Evolutionary conservation across 2,888 invertebrate genomes (phyloP).

Genomic region (Lysandra coridon): DNA sequence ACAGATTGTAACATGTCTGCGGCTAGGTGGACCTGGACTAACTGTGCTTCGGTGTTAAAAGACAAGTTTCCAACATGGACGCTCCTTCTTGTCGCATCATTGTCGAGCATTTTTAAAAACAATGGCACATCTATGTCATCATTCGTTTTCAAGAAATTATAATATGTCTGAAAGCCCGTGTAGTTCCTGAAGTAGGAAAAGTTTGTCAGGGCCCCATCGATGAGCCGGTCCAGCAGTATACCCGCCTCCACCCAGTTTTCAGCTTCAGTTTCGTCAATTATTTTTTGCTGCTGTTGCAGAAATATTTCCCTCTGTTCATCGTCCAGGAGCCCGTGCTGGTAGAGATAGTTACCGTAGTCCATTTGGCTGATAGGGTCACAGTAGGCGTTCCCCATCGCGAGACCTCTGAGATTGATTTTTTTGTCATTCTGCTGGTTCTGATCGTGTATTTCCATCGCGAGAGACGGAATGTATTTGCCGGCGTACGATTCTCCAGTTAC

Average conservation of each 20-base stretch:
- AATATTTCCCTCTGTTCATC: constrained; percentile 78
- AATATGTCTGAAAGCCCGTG: constrained; percentile 88
- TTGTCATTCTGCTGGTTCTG: constrained; percentile 54
- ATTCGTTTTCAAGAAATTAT: constrained; percentile 82
- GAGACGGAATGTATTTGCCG: constrained; percentile 76
- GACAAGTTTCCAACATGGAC: constrained; percentile 83
- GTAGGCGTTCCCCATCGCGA: constrained; percentile 77
- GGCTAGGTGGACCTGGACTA: constrained; percentile 74
- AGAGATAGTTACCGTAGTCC: constrained; percentile 74
- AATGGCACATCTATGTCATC: constrained; percentile 67
- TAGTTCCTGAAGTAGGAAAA: constrained; percentile 80
- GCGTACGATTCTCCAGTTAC: constrained; percentile 83
- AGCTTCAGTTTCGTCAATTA: constrained; percentile 79
- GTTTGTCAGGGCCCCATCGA: constrained; percentile 68
- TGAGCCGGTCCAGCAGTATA: constrained; percentile 84
- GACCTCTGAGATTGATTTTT: constrained; percentile 76
- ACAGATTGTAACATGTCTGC: constrained; percentile 82
- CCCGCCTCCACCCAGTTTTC: constrained; percentile 84
- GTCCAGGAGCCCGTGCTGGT: constrained; percentile 78
- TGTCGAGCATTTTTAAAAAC: constrained; percentile 56
- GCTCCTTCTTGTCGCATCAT: constrained; percentile 66
- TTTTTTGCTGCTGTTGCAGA: constrained; percentile 78
- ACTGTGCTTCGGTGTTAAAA: constrained; percentile 64
- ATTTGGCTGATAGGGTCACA: constrained; percentile 76
- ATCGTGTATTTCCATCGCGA: constrained; percentile 75